phyloP scores from a whole-genome alignment of 2,797 vertebrate species.

The Pteropus rufus region DNA sequence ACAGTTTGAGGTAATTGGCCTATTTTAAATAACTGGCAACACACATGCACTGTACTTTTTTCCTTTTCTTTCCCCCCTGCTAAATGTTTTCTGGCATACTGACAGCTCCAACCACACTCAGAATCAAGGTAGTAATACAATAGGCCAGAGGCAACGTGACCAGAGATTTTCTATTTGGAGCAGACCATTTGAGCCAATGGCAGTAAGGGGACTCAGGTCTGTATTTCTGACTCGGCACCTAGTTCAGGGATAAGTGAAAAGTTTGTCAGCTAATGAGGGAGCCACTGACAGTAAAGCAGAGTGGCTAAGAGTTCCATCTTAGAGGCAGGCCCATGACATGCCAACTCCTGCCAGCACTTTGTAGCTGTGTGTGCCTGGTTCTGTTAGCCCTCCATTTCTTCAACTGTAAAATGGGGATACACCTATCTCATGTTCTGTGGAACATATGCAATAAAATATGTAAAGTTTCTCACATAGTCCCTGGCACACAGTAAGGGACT shows the following conservation, averaged over 20 bases:
- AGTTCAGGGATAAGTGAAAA: not conserved
- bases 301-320: not conserved
- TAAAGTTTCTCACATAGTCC: not conserved
- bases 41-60: constrained; percentile 61
- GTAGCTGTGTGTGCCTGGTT: not conserved
- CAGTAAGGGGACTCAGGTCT: not conserved
- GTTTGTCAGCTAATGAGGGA: not conserved
- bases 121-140: not conserved
- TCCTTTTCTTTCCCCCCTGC: not conserved
- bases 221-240: not conserved
- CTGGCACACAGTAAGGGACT: constrained; percentile 67
- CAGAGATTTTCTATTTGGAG: not conserved
- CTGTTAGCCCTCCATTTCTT: not conserved
- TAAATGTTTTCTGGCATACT: constrained; percentile 1
- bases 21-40: constrained; percentile 75
- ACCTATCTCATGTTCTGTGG: not conserved
- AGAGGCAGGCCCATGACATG: not conserved
- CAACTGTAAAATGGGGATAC: constrained; percentile 24
- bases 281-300: not conserved
- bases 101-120: not conserved
- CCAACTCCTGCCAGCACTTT: not conserved
- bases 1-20: constrained; percentile 75
- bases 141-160: not conserved
- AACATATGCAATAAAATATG: not conserved
- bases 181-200: not conserved